A percentile compares a stretch with the other conserved stretches of the same genome.
Evolutionary conservation across 2,113 vertebrate species (phyloP).

Genomic region (Bubo bubo): DNA sequence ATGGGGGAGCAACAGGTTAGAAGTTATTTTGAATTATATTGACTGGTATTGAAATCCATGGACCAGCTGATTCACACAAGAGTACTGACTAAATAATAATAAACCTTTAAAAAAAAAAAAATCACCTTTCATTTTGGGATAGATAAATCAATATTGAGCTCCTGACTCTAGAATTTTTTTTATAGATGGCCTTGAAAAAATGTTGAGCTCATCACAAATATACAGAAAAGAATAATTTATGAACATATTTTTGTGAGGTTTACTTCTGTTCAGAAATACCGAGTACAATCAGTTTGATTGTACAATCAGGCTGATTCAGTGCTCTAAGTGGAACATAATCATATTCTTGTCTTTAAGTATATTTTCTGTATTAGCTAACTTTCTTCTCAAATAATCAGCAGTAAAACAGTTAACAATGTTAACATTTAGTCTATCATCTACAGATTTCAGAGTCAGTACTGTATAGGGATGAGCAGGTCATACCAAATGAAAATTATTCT

Average conservation of each 20-base stretch:
- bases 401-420: background rate
- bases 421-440: background rate
- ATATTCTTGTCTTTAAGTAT: background rate
- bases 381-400: background rate
- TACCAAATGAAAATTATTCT: background rate
- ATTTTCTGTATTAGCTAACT: background rate
- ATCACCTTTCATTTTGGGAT: background rate
- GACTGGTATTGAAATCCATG: background rate
- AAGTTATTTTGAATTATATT: background rate
- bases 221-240: background rate
- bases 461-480: background rate
- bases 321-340: background rate
- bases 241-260: background rate
- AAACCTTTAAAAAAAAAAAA: background rate
- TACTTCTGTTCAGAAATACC: background rate
- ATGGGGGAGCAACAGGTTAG: background rate
- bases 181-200: background rate
- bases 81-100: background rate
- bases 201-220: background rate
- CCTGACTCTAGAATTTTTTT: background rate
- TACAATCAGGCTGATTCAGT: background rate
- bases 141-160: background rate
- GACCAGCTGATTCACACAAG: background rate
- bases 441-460: background rate
- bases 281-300: background rate